These are phyloP conservation scores for Arnoldichthys spilopterus DNA, from an alignment of 2,797 vertebrate genomes.

Conservation along the genomic window DNA sequence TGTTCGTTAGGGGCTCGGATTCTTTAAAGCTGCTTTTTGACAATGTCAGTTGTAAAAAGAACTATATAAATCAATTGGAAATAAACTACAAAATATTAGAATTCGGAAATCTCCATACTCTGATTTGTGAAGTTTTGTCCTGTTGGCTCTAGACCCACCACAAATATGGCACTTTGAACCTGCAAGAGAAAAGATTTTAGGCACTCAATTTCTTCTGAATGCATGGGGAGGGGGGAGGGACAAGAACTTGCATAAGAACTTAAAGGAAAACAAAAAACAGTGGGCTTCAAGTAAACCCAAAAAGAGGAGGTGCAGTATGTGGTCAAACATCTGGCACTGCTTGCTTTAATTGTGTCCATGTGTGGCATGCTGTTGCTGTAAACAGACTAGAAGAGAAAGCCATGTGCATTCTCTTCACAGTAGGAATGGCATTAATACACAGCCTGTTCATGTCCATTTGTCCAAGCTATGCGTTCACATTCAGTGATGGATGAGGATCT, in stretches of 20 bases:
- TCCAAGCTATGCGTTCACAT: background rate
- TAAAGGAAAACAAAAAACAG: background rate
- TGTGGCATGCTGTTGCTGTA: background rate
- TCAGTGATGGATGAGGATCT: background rate
- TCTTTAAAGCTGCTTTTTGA: no score
- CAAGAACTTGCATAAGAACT: background rate
- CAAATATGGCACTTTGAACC: background rate
- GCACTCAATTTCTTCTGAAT: background rate
- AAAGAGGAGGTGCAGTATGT: background rate
- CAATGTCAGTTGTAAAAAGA: no score
- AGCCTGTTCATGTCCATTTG: background rate
- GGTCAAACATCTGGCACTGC: constrained; percentile 5
- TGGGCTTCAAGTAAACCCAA: background rate
- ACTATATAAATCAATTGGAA: no score
- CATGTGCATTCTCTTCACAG: background rate
- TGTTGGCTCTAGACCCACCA: no score
- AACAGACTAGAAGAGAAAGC: constrained; percentile 1
- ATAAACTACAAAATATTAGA: no score
- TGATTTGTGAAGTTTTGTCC: background rate
- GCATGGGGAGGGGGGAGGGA: no score
- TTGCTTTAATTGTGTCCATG: constrained; percentile 11
- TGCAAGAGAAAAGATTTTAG: background rate
- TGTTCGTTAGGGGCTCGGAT: no score
- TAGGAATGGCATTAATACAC: background rate
- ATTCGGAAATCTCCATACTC: no score